A percentile compares a stretch with the other conserved stretches of the same genome.
Conservation (phyloP, 2,797 vertebrate species). For the Heterohyrax brucei region DNA sequence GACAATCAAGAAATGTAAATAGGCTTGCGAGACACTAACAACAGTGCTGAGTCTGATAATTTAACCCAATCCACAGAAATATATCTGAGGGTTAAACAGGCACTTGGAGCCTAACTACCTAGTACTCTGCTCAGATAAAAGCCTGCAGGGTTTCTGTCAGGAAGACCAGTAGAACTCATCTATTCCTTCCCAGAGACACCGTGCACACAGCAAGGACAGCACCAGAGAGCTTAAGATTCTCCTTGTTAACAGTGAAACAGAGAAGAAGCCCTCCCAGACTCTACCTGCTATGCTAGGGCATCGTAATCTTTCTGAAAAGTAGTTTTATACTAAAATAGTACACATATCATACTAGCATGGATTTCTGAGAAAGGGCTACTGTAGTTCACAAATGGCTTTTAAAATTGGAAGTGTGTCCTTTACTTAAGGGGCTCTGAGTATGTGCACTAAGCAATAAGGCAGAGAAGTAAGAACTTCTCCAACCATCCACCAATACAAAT, state of each 20-base stretch:
- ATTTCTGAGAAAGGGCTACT: not conserved
- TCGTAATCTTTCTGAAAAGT: not conserved
- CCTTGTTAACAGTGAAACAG: not conserved
- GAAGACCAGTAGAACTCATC: not conserved
- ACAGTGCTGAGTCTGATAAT: not conserved
- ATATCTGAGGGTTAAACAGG: not conserved
- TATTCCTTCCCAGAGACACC: not conserved
- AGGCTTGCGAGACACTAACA: not conserved
- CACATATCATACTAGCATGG: not conserved
- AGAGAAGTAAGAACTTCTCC: not conserved
- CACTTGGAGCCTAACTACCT: not conserved
- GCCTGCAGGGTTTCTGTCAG: not conserved
- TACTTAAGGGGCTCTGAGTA: not conserved
- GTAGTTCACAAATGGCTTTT: not conserved
- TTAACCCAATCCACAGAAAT: not conserved
- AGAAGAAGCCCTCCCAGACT: not conserved
- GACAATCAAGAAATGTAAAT: not conserved
- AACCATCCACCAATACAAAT: not conserved
- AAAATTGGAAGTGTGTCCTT: not conserved
- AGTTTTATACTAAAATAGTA: not conserved
- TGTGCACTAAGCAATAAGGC: not conserved
- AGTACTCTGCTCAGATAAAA: not conserved
- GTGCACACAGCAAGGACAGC: accelerated
- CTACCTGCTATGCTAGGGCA: not conserved
- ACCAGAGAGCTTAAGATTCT: not conserved